Evolutionary conservation across 2,797 vertebrate species (phyloP), one percentile per base, ranked within the genome.

Genomic region (Poecilia velifera): DNA sequence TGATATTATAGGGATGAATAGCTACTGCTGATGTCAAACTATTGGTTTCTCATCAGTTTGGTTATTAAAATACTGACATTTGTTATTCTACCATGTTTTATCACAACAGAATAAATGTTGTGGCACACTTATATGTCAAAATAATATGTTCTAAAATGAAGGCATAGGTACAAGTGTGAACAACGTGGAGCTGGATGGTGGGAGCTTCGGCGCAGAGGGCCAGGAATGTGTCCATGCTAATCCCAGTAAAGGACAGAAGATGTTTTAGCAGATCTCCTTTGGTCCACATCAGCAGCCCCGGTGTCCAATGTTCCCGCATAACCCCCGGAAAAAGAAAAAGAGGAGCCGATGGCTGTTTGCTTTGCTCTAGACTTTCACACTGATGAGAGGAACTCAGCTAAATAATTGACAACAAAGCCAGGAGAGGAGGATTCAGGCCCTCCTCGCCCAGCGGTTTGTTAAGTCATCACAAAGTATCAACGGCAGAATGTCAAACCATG

Each of bases 251-350:
- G 85, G 87, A 92, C 93, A 92, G 90, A 92, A 95, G 95, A 94
- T 96, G 91, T 95, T 96, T 95, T 95, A 96, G 90, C 89, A 87
- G 90, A 95, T 94, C 95, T 95, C 93, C 91, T 88, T 85, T 94
- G 92, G 87, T 94, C 82, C 92, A 91, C 95, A 94, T 92, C 88
- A 93, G 78, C 31, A 87, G 78, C 43, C 70, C 79, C 45, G 76
- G 77, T 20, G 77, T 92, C 88, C 87, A 90, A 89, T 89, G 90
- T 88, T 85, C 84, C 81, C 84, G 90, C 84, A 87, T 91, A 91
- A 75, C 2, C 89, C 89, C 93, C 93, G 91, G 93, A 93, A 94
- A 92, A 84, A 87, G 90, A 94, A 89, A 92, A 94, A 94, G 89
- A 89, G 80, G 70, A 53, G 70, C 83, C 6, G 2, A 81, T 45